Percentiles rank a stretch among this genome's conserved stretches.
These are phyloP conservation scores for Nematostella vectensis DNA, from an alignment of 92 coral and sea anemone genomes.

Conservation along the genomic window DNA sequence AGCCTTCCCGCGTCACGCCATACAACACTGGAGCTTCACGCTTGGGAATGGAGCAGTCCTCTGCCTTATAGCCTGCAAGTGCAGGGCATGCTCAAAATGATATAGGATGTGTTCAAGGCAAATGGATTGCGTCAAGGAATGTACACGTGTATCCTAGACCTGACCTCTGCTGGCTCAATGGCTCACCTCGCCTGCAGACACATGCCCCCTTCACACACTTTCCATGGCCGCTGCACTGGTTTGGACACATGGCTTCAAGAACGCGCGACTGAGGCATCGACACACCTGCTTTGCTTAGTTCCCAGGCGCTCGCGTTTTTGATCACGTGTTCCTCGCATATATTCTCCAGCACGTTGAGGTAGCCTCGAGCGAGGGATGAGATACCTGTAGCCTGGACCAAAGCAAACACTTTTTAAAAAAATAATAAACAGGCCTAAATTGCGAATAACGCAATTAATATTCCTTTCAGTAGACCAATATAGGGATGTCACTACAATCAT, in stretches of 20 bases:
- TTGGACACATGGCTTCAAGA: constrained; percentile 52
- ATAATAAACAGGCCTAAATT: not conserved
- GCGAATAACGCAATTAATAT: not conserved
- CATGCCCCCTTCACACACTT: constrained; percentile 66
- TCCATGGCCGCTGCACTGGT: constrained; percentile 70
- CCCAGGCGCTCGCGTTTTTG: constrained; percentile 52
- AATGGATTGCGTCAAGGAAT: too few relatives aligned
- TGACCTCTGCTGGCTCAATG: too few relatives aligned
- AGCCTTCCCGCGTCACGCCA: constrained; percentile 25
- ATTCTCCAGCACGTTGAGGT: constrained; percentile 41
- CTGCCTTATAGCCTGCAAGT: constrained; percentile 47
- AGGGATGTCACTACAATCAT: too few relatives aligned
- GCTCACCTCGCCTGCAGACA: constrained; percentile 72
- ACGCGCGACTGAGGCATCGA: constrained; percentile 35
- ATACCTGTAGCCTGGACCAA: constrained; percentile 53
- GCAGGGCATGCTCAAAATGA: not conserved
- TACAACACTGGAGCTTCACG: constrained; percentile 60
- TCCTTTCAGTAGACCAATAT: not conserved
- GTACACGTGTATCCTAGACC: too few relatives aligned
- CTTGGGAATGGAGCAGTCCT: constrained; percentile 72
- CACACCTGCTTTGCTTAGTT: constrained; percentile 18
- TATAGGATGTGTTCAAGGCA: too few relatives aligned
- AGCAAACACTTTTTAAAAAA: too few relatives aligned
- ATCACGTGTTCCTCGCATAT: constrained; percentile 50
- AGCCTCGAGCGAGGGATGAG: constrained; percentile 40